phyloP scores from a whole-genome alignment of 2,888 invertebrate genomes.

The Nomada fabriciana region DNA sequence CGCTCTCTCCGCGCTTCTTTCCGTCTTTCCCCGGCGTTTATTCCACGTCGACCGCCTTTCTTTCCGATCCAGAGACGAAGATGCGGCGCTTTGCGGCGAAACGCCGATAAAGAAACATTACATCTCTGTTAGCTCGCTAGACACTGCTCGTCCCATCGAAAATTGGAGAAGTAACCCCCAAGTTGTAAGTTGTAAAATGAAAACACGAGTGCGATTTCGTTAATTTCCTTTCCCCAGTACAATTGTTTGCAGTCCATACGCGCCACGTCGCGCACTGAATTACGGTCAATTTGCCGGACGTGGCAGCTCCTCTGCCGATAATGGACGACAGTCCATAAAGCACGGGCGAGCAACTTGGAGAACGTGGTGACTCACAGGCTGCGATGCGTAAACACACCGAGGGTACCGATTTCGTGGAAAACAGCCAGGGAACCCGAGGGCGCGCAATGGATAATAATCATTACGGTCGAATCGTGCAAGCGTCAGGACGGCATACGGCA shows the following conservation, averaged over 20 bases:
- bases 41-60: slow-evolving; percentile 31
- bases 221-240: no score
- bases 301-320: neutral
- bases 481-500: neutral
- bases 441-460: neutral
- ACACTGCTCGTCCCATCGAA: no score
- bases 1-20: slow-evolving; percentile 32
- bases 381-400: no score
- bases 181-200: no score
- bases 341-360: neutral
- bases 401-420: slow-evolving; percentile 4
- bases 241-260: no score
- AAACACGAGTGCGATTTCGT: no score
- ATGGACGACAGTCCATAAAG: no score
- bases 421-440: neutral
- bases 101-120: slow-evolving; percentile 5
- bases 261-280: no score
- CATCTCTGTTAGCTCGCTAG: no score
- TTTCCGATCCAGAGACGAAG: slow-evolving; percentile 29
- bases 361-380: neutral
- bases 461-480: neutral
- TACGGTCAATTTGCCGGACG: no score
- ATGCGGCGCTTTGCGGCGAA: no score
- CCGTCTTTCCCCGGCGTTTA: slow-evolving; percentile 21
- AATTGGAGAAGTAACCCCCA: no score